Evolutionary conservation across 92 coral and sea anemone species (phyloP).

Genomic region (Siderastrea siderea): DNA sequence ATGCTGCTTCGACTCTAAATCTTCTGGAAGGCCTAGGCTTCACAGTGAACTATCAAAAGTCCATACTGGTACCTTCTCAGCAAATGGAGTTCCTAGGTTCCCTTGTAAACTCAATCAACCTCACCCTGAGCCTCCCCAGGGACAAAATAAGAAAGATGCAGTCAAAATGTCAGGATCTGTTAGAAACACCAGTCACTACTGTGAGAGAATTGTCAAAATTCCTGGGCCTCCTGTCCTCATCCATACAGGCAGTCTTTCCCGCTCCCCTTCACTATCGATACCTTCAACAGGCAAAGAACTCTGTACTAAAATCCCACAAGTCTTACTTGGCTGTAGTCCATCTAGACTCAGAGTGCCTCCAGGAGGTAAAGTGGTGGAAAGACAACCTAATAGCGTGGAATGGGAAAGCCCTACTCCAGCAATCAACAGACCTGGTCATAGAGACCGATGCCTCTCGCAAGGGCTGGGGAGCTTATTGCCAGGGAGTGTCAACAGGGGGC

Average conservation of each 20-base stretch:
- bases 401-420: constrained; percentile 51
- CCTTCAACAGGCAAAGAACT: constrained; percentile 42
- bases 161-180: constrained; percentile 31
- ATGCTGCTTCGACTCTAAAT: background rate
- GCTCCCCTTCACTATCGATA: constrained; percentile 62
- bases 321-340: background rate
- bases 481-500: constrained; percentile 60
- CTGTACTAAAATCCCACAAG: background rate
- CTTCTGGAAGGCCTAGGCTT: constrained; percentile 52
- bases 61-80: constrained; percentile 37
- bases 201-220: constrained; percentile 60
- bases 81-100: constrained; percentile 20
- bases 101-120: constrained; percentile 12
- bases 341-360: background rate
- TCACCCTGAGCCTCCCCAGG: constrained; percentile 38
- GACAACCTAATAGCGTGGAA: constrained; percentile 63
- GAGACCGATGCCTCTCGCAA: constrained; percentile 73
- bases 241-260: constrained; percentile 64
- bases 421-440: constrained; percentile 57
- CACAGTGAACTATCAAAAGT: constrained; percentile 40
- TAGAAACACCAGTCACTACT: constrained; percentile 31
- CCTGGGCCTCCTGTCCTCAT: constrained; percentile 70
- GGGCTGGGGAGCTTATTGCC: constrained; percentile 70
- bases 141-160: constrained; percentile 59
- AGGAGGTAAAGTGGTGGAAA: constrained; percentile 61